These are phyloP conservation scores for Ethmia dodecea DNA, from an alignment of 2,888 invertebrate species.

Conservation along the genomic window DNA sequence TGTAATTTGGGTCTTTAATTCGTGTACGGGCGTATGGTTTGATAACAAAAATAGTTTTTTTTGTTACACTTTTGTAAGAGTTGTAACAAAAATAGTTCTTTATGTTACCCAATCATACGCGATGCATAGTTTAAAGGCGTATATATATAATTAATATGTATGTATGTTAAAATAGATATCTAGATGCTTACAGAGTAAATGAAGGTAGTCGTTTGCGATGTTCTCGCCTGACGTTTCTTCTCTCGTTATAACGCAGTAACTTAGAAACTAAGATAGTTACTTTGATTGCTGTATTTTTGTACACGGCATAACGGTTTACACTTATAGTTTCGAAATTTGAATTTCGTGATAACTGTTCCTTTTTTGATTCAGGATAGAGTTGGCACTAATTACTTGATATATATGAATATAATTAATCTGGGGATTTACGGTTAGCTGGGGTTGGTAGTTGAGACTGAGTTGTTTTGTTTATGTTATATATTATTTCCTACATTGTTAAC, in stretches of 20 bases:
- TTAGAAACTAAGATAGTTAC: slow-evolving; percentile 28
- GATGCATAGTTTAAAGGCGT: too few species aligned
- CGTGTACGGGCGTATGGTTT: too few species aligned
- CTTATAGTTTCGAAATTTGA: neutral
- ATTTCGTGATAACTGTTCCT: too few species aligned
- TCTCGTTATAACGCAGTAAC: slow-evolving; percentile 33
- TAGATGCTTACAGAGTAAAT: slow-evolving; percentile 61
- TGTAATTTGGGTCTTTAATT: slow-evolving; percentile 51
- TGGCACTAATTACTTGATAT: too few species aligned
- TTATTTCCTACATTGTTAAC: slow-evolving; percentile 66
- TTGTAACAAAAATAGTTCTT: too few species aligned
- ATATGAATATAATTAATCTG: too few species aligned
- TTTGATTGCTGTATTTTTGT: slow-evolving; percentile 60
- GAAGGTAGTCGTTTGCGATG: slow-evolving; percentile 47
- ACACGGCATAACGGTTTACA: slow-evolving; percentile 29
- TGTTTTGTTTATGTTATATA: slow-evolving; percentile 75
- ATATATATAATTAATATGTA: slow-evolving; percentile 42
- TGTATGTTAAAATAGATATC: slow-evolving; percentile 60
- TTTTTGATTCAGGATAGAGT: too few species aligned
- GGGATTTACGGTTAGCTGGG: too few species aligned
- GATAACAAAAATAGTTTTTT: too few species aligned
- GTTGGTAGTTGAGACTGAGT: slow-evolving; percentile 76
- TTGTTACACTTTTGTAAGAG: too few species aligned
- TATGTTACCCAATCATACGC: too few species aligned
- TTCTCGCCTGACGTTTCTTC: slow-evolving; percentile 35